Base-by-base conservation (phyloP, 2,797 vertebrate species). In the Lagorchestes hirsutus region DNA sequence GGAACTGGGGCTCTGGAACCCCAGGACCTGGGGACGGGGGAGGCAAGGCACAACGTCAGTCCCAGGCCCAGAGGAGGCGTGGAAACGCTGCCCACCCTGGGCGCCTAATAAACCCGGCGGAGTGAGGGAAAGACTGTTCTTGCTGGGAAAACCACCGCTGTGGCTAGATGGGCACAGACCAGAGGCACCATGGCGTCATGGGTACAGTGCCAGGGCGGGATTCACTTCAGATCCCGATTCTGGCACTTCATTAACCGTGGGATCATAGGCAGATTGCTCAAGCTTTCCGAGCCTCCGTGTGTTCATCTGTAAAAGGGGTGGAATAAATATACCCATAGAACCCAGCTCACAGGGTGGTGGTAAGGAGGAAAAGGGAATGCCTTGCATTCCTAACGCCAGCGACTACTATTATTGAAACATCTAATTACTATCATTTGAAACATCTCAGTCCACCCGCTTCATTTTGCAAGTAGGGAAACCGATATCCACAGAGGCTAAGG, bases 1-100 rank as follows among this genome's bases (percentile, higher is more conserved):
- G 98, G 94, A 99, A 99, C 93, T 98, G 97, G 5, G 98, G 98
- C 50, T 98, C 98, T 0, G 97, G 98, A 3, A 96, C 97, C 54
- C 96, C 82, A 10, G 98, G 52, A 40, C 96, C 90, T 52, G 94
- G 87, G 9, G 95, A 97, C 98, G 97, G 56, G n/a, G 90, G 50
- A 91, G 54, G 56, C 27, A 10, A 96, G 54, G 54, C 11, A 95
- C 8, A 54, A 92, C 58, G 95, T 82, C 55, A 96, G 59, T 16
- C 27, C 62, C 5, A 16, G 54, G 5, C 56, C 24, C 90, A 14
- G 52, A 87, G 0, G 46, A 10, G 40, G 22, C 67, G 4, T 24
- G 8, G 40, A 82, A 82, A 9, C 22, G 18, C 40, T 3, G 24
- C 40, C 10, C 22, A 50, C 22, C 40, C 3, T 50, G 24, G 9